Base-by-base conservation (phyloP, 2,797 vertebrate species). In the Alcedo atthis region DNA sequence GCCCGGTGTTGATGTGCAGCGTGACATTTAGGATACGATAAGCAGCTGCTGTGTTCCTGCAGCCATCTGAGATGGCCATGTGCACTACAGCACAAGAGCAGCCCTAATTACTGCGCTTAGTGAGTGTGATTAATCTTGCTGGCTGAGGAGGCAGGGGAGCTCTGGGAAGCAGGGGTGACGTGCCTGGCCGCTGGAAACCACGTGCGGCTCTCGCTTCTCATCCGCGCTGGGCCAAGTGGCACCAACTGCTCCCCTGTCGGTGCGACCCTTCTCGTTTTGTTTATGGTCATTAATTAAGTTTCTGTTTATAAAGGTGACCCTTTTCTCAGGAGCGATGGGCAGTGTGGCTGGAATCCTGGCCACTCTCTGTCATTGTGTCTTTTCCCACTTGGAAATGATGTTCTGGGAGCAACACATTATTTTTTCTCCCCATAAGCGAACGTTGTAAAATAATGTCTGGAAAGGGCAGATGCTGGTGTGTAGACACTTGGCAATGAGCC, bases 271-370 rank as follows among this genome's bases (percentile, higher is more conserved):
- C 49, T 18, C 40, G 8, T 68, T 79, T 94, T 88, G 90, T 92
- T 94, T 92, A 88, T 35, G 86, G 81, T 35, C 67, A 92, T 91
- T 96, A 91, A 93, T 94, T 91, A 86, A 84, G 75, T 68, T 86
- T 84, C 57, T 3, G 0, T 81, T 92, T 89, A 80, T 80, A 86
- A 88, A 90, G 90, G 83, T 86, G 91, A 86, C 82, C 67, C 87
- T 81, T 81, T 71, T 33, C 71, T 91, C 71, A 2, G 79, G 71
- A 85, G 48, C 0, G 19, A 70, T 85, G 2, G 0, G 48, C 0
- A 1, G 18, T 26, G 43, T 0, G 0, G 70, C 83, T 92, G 77
- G 53, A 84, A 74, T 91, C 66, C 46, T 61, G 71, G 48, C 48
- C 21, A 7, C 61, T 7, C 0, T 43, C 4, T 9, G 20, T 73